Percentiles rank a stretch among this genome's conserved stretches.
Conservation (phyloP, 2,113 vertebrate species). For the Antechinus stuartii region DNA sequence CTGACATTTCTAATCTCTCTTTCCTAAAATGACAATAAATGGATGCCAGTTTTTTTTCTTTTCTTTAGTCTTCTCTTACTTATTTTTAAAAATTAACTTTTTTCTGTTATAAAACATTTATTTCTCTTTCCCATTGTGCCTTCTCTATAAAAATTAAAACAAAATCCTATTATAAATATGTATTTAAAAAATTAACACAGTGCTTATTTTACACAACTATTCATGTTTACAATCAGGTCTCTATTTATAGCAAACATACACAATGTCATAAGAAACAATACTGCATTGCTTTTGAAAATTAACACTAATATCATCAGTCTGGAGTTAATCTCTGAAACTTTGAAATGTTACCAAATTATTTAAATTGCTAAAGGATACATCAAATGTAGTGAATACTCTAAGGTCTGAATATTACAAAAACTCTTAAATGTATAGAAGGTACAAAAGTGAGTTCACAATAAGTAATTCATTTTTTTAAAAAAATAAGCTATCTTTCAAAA, state of each 20-base stretch:
- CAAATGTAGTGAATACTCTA: slow-evolving; percentile 60
- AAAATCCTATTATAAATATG: neutral
- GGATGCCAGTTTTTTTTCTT: neutral
- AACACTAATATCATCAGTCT: slow-evolving; percentile 69
- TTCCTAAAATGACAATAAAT: neutral
- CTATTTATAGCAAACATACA: slow-evolving; percentile 82
- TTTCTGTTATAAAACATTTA: neutral
- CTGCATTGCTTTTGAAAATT: slow-evolving; percentile 73
- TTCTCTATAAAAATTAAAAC: neutral
- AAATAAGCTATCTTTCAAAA: neutral
- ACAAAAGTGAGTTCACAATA: slow-evolving; percentile 66
- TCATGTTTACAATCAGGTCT: slow-evolving; percentile 82
- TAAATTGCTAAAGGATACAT: slow-evolving; percentile 76
- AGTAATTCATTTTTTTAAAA: neutral
- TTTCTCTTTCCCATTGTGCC: neutral
- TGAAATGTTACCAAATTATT: slow-evolving; percentile 73
- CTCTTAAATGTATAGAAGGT: slow-evolving; percentile 58
- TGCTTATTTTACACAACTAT: slow-evolving; percentile 83
- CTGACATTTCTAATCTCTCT: too few relatives aligned
- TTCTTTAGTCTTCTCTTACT: neutral
- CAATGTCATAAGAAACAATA: slow-evolving; percentile 82
- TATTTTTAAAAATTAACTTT: neutral
- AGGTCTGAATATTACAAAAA: slow-evolving; percentile 59
- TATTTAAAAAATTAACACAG: slow-evolving; percentile 76
- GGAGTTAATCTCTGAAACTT: slow-evolving; percentile 75